These are phyloP conservation scores for Lumbricus terrestris DNA, from an alignment of 2,888 invertebrate genomes.

Conservation along the genomic window DNA sequence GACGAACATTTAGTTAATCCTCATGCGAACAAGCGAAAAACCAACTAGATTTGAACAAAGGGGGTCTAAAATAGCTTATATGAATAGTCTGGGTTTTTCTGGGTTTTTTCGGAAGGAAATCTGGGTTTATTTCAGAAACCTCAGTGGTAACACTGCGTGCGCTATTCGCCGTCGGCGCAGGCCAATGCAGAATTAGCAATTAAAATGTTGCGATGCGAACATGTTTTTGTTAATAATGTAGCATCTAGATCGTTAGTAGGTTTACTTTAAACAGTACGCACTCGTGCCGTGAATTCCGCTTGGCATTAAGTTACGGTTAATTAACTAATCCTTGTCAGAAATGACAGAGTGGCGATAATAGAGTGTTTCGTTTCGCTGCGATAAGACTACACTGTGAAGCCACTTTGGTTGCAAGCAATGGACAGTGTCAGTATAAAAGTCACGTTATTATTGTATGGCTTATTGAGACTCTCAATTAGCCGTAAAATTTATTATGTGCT, in stretches of 20 bases:
- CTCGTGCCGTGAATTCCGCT: background rate
- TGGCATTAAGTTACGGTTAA: background rate
- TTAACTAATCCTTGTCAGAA: background rate
- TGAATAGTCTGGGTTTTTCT: too few relatives aligned
- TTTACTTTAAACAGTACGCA: background rate
- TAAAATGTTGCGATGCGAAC: background rate
- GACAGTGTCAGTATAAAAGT: background rate
- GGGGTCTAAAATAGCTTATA: too few relatives aligned
- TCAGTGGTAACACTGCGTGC: too few relatives aligned
- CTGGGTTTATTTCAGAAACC: too few relatives aligned
- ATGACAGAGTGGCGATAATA: slow-evolving; percentile 3
- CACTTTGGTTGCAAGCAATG: background rate
- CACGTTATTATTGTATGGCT: background rate
- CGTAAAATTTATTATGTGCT: background rate
- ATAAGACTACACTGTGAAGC: background rate
- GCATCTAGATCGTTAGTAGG: background rate
- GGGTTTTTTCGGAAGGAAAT: too few relatives aligned
- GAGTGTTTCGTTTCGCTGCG: background rate
- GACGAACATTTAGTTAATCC: too few relatives aligned
- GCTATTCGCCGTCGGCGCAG: too few relatives aligned
- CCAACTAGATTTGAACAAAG: too few relatives aligned
- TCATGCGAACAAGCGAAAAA: too few relatives aligned
- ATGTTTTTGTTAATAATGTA: background rate
- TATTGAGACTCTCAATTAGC: background rate
- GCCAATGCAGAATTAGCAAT: background rate